Percentiles rank a stretch among this genome's conserved stretches.
phyloP scores from a whole-genome alignment of 2,113 vertebrate genomes.

The Cricetomys ansorgei region DNA sequence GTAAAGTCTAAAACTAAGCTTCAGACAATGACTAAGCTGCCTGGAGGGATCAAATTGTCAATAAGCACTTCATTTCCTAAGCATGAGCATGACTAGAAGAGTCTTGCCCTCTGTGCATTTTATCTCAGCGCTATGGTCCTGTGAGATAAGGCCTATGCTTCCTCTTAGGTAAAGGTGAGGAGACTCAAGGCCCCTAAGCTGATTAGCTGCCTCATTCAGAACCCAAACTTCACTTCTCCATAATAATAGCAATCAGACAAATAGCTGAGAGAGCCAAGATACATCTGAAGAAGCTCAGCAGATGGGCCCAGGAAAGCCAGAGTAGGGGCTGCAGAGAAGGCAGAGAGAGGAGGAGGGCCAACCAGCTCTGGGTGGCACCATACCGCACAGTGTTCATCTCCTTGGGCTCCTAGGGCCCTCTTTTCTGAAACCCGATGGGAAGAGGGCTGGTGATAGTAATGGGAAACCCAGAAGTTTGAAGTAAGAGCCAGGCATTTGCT shows the following conservation, averaged over 20 bases:
- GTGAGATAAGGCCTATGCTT: background rate
- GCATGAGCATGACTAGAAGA: background rate
- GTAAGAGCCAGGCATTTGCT: background rate
- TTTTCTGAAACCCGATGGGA: slow-evolving; percentile 1
- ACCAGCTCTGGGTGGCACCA: background rate
- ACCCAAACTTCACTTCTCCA: background rate
- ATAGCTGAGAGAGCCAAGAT: background rate
- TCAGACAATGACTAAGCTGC: background rate
- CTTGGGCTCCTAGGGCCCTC: background rate
- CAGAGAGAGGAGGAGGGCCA: background rate
- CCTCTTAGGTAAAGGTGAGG: background rate
- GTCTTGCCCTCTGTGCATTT: background rate
- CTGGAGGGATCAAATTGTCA: background rate
- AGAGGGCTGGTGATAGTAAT: background rate
- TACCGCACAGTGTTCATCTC: background rate
- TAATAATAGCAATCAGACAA: background rate
- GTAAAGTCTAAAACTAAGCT: slow-evolving; percentile 7
- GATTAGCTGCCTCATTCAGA: background rate
- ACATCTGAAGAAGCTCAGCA: background rate
- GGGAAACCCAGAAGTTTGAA: background rate
- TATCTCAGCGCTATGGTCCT: background rate
- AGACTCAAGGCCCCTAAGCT: background rate
- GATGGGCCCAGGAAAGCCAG: background rate
- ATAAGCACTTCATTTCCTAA: background rate
- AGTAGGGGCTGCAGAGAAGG: background rate